Evolutionary conservation across 2,888 invertebrate species (phyloP).

Genomic region (Lasioglossum calceatum): DNA sequence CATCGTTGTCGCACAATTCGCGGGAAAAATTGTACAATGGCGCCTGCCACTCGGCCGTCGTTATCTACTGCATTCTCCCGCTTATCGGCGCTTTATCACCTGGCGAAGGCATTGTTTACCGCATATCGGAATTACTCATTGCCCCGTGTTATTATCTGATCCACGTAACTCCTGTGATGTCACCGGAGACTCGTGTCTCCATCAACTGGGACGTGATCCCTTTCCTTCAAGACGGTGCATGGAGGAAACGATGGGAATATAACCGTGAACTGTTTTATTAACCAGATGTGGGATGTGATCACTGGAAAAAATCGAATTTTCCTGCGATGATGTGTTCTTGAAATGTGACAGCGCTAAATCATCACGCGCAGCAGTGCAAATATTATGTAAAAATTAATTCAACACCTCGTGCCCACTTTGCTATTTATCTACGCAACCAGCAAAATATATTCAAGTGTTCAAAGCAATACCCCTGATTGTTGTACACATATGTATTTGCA

Average conservation of each 20-base stretch:
- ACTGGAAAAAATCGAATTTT: not conserved
- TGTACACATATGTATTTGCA: not conserved
- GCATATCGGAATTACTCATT: conserved; percentile 10
- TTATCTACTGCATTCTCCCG: not conserved
- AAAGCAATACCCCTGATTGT: not conserved
- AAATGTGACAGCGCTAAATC: not conserved
- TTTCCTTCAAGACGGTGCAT: not conserved
- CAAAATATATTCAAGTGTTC: too few species aligned
- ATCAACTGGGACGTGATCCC: not conserved
- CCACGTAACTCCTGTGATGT: not conserved
- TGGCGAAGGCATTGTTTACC: not conserved
- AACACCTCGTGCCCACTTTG: not conserved
- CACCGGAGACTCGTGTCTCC: not conserved
- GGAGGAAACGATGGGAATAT: not conserved
- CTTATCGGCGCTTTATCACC: conserved; percentile 15
- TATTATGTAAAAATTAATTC: not conserved
- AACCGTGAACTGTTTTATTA: not conserved
- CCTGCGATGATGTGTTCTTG: not conserved
- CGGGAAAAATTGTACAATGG: conserved; percentile 12
- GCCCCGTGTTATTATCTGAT: not conserved
- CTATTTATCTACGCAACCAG: not conserved
- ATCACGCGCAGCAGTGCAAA: not conserved
- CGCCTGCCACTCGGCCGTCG: not conserved
- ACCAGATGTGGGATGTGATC: not conserved
- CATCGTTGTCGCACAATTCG: conserved; percentile 30